These are phyloP conservation scores for Cydia strobilella DNA, from an alignment of 1,140 invertebrate species.

Conservation along the genomic window DNA sequence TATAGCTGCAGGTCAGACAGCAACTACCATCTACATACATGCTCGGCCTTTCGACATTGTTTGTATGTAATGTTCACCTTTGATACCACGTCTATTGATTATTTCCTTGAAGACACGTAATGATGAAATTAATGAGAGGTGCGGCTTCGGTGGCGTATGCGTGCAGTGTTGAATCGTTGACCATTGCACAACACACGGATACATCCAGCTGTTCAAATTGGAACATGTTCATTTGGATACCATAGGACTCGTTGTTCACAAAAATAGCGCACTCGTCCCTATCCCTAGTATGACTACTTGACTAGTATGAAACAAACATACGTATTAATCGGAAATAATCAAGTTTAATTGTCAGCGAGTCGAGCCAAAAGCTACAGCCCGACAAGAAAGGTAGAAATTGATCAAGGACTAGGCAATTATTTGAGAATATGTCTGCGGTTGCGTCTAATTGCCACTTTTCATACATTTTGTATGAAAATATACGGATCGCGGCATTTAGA, in stretches of 20 bases:
- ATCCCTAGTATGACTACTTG: not conserved
- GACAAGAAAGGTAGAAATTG: too few relatives aligned
- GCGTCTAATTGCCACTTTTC: too few relatives aligned
- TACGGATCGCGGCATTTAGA: too few relatives aligned
- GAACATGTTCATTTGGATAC: not conserved
- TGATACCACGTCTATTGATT: conserved; percentile 26
- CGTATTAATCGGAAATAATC: not conserved
- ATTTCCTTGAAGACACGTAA: conserved; percentile 25
- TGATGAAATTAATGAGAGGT: conserved; percentile 24
- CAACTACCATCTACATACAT: conserved; percentile 14
- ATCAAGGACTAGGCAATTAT: too few relatives aligned
- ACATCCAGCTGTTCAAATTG: conserved; percentile 3
- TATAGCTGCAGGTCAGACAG: conserved; percentile 4
- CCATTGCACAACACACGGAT: conserved; percentile 3
- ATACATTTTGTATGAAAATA: too few relatives aligned
- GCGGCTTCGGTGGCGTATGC: not conserved
- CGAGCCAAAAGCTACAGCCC: too few relatives aligned
- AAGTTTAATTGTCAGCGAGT: too few relatives aligned
- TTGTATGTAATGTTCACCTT: conserved; percentile 30
- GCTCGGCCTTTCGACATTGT: conserved; percentile 24
- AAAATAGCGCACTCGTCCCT: too few relatives aligned
- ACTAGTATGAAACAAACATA: too few relatives aligned
- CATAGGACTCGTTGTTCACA: not conserved
- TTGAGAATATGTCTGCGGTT: too few relatives aligned
- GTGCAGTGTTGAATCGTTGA: conserved; percentile 7